A percentile compares a stretch with the other conserved stretches of the same genome.
phyloP scores from a whole-genome alignment of 2,113 vertebrate genomes.

The Saccopteryx bilineata region DNA sequence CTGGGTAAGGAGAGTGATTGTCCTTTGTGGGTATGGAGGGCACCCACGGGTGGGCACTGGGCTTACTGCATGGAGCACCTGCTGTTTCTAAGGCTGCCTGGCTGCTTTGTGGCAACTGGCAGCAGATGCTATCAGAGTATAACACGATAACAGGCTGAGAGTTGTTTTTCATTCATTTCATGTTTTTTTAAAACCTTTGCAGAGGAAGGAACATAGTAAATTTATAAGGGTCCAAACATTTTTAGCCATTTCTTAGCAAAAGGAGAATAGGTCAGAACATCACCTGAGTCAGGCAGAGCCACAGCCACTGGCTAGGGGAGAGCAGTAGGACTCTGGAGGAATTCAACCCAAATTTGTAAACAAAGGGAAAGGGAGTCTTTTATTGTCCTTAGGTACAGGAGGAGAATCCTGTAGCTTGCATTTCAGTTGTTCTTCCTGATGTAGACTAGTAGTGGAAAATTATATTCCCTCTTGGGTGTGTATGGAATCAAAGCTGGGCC shows the following conservation, averaged over 20 bases:
- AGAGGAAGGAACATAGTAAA: neutral
- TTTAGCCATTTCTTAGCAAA: neutral
- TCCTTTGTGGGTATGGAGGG: neutral
- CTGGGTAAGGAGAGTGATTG: constrained; percentile 85
- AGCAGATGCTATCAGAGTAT: neutral
- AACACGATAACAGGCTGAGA: neutral
- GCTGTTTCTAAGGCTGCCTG: neutral
- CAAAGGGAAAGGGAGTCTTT: neutral
- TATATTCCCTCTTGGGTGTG: neutral
- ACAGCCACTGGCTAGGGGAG: neutral
- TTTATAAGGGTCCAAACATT: neutral
- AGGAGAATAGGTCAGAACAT: neutral
- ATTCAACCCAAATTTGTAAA: neutral
- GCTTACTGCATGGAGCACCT: neutral
- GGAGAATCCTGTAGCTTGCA: neutral
- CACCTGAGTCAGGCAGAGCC: neutral
- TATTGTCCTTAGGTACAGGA: neutral
- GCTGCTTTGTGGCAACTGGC: neutral
- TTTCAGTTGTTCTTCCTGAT: constrained; percentile 34
- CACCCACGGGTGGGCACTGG: neutral
- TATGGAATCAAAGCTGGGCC: neutral
- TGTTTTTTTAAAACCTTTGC: neutral
- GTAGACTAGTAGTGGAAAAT: neutral
- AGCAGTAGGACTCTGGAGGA: neutral
- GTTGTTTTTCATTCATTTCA: neutral